A percentile compares a stretch with the other conserved stretches of the same genome.
Evolutionary conservation across 35 echinoderm and acorn worm species (phyloP).

Genomic region (Anneissia japonica): DNA sequence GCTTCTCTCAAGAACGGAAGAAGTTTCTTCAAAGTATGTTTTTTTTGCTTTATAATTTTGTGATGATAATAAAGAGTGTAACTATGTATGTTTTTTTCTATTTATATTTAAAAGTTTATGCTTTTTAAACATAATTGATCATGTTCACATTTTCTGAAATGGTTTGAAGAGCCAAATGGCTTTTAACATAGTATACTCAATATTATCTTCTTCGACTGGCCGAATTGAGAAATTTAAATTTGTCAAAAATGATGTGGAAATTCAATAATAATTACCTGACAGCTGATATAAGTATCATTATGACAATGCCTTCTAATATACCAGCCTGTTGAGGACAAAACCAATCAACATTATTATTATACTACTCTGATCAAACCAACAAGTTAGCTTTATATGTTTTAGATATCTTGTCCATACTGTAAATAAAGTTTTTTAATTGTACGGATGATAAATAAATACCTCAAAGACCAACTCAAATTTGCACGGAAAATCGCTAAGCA

Average conservation of each 20-base stretch:
- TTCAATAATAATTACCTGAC: slow-evolving; percentile 42
- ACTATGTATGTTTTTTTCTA: no score
- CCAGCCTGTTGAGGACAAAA: slow-evolving; percentile 58
- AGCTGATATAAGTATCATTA: slow-evolving; percentile 64
- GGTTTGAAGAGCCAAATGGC: background rate
- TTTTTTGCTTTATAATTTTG: no score
- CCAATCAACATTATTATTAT: slow-evolving; percentile 4
- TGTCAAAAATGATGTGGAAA: background rate
- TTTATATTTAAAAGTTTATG: background rate
- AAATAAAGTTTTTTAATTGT: background rate
- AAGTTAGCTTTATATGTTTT: background rate
- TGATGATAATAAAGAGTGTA: no score
- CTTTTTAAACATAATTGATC: background rate
- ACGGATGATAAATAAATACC: background rate
- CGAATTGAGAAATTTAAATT: background rate
- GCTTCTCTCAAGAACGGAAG: no score
- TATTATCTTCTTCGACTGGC: background rate
- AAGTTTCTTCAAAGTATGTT: no score
- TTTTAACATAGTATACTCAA: background rate
- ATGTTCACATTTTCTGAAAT: background rate
- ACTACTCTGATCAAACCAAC: background rate
- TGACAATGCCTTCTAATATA: slow-evolving; percentile 71
- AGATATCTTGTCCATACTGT: background rate
- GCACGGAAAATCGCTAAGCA: no score
- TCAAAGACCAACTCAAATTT: background rate